Evolutionary conservation across 2,113 vertebrate genomes (phyloP).

Genomic region (Tringa solitaria): DNA sequence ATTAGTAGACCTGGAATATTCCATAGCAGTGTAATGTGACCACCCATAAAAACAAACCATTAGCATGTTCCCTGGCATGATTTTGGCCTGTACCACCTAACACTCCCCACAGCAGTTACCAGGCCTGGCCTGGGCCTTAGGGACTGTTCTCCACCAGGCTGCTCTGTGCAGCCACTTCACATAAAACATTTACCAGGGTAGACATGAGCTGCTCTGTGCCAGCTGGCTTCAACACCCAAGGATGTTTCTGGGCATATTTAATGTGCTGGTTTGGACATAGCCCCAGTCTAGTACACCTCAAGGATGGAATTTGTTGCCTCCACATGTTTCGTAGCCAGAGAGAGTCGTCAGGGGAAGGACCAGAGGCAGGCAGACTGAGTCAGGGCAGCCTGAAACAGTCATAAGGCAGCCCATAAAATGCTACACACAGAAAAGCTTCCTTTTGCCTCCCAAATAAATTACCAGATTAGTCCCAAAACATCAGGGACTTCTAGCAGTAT

Average conservation of each 20-base stretch:
- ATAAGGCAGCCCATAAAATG: not conserved
- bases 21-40: not conserved
- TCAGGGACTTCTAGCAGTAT: not conserved
- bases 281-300: not conserved
- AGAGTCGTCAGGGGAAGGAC: not conserved
- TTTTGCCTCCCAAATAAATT: not conserved
- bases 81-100: not conserved
- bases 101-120: not conserved
- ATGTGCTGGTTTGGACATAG: not conserved
- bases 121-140: not conserved
- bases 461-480: not conserved
- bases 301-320: constrained; percentile 16
- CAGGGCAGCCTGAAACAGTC: not conserved
- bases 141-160: not conserved
- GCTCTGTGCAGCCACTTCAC: not conserved
- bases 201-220: not conserved
- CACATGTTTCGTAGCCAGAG: not conserved
- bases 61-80: not conserved
- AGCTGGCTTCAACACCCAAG: not conserved
- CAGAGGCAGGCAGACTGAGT: not conserved
- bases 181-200: not conserved
- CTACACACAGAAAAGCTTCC: not conserved
- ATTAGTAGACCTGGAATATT: not conserved
- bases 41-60: not conserved
- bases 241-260: not conserved